Evolutionary conservation across 2,888 invertebrate species (phyloP).

Genomic region (Embidobia sp.): DNA sequence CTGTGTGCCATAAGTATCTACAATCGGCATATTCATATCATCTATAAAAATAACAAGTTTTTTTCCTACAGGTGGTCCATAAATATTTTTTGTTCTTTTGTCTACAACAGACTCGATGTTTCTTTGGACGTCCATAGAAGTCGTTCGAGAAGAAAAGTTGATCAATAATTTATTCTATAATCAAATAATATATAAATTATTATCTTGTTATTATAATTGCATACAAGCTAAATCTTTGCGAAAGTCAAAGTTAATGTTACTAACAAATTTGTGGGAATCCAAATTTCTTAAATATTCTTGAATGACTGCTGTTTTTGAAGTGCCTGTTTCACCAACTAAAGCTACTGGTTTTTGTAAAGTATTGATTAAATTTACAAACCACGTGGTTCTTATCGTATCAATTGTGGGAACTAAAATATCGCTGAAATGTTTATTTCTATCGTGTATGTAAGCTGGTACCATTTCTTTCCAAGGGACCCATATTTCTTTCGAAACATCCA

Average conservation of each 20-base stretch:
- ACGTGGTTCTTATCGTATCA: constrained; percentile 91
- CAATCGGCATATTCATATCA: constrained; percentile 97
- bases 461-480: constrained; percentile 95
- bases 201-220: background rate
- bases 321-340: constrained; percentile 94
- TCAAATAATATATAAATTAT: constrained; percentile 19
- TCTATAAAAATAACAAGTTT: constrained; percentile 94
- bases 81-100: constrained; percentile 94
- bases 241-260: constrained; percentile 69
- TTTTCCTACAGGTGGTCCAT: constrained; percentile 95
- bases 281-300: constrained; percentile 90
- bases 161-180: constrained; percentile 89
- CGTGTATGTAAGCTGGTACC: constrained; percentile 89
- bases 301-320: constrained; percentile 95
- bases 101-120: constrained; percentile 94
- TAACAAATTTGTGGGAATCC: constrained; percentile 86
- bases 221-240: background rate
- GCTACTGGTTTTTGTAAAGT: constrained; percentile 90
- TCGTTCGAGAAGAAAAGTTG: constrained; percentile 95
- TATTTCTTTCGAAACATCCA: constrained; percentile 85
- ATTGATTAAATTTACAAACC: constrained; percentile 90
- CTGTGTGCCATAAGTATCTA: constrained; percentile 95
- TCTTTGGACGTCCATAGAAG: constrained; percentile 94
- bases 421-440: constrained; percentile 87
- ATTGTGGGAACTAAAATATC: constrained; percentile 95